Evolutionary conservation across 2,113 vertebrate genomes (phyloP).

Genomic region (Phyllopteryx taeniolatus): DNA sequence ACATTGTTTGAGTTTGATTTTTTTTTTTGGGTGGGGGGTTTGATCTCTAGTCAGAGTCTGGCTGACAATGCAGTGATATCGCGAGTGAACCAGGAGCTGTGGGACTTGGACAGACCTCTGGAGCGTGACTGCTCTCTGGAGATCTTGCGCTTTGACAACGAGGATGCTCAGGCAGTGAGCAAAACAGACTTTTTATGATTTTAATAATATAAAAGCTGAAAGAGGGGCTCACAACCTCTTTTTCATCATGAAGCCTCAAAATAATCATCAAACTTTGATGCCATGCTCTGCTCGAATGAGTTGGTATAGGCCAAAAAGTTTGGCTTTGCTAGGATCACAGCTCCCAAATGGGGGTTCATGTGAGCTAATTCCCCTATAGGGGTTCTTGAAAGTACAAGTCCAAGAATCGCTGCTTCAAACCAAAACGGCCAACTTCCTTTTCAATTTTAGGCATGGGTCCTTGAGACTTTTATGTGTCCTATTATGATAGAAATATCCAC

Average conservation of each 20-base stretch:
- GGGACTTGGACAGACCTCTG: conserved; percentile 93
- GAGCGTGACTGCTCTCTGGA: conserved; percentile 86
- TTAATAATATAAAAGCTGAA: neutral
- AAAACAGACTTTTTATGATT: neutral
- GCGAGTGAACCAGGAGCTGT: conserved; percentile 86
- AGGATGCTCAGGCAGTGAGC: conserved; percentile 93
- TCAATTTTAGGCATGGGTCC: too few species aligned
- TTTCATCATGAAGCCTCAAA: neutral
- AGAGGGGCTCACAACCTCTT: neutral
- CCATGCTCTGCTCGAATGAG: too few species aligned
- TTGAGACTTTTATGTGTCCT: neutral
- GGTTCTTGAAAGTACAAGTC: too few species aligned
- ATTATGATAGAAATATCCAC: too few species aligned
- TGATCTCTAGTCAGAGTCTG: conserved; percentile 80
- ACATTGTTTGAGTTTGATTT: neutral
- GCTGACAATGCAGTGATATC: conserved; percentile 89
- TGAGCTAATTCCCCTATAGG: too few species aligned
- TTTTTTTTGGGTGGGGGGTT: neutral
- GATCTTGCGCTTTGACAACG: conserved; percentile 90
- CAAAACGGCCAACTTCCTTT: too few species aligned
- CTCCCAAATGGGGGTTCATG: too few species aligned
- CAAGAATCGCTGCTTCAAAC: too few species aligned
- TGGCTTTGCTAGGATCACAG: too few species aligned
- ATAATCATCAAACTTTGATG: too few species aligned
- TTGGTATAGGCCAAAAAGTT: too few species aligned